phyloP scores from a whole-genome alignment of 2,888 invertebrate species.

The Conomelus anceps region DNA sequence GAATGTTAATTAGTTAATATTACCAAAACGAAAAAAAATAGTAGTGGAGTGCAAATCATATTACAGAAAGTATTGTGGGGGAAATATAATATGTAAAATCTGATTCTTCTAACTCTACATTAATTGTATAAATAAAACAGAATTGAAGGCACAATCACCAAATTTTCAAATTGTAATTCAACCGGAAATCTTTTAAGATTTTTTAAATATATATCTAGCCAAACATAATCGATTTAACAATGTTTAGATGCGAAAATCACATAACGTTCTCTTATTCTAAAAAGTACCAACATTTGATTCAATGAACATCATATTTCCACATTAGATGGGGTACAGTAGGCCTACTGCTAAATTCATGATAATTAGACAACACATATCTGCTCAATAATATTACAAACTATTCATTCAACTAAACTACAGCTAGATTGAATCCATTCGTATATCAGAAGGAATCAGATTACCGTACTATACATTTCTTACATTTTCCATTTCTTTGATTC shows the following conservation, averaged over 20 bases:
- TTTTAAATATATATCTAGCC: neutral
- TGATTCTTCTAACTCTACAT: neutral
- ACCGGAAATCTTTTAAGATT: neutral
- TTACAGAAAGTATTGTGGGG: neutral
- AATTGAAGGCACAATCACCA: neutral
- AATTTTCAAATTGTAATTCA: neutral
- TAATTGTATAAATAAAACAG: neutral
- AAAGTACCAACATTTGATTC: neutral
- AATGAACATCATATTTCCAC: neutral
- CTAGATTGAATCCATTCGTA: neutral
- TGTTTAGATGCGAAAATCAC: neutral
- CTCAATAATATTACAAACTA: neutral
- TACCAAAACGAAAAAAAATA: neutral
- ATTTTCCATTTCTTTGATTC: neutral
- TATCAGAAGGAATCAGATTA: neutral
- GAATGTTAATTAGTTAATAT: neutral
- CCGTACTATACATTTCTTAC: neutral
- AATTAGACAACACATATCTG: conserved; percentile 1
- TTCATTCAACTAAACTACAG: neutral
- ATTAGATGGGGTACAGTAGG: neutral
- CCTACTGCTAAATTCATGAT: neutral
- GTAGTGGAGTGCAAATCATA: too few species aligned
- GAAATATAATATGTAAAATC: neutral
- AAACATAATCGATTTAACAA: neutral
- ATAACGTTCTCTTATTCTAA: neutral